Conservation (phyloP, 2,888 invertebrate species). For the Agrypnus murinus region DNA sequence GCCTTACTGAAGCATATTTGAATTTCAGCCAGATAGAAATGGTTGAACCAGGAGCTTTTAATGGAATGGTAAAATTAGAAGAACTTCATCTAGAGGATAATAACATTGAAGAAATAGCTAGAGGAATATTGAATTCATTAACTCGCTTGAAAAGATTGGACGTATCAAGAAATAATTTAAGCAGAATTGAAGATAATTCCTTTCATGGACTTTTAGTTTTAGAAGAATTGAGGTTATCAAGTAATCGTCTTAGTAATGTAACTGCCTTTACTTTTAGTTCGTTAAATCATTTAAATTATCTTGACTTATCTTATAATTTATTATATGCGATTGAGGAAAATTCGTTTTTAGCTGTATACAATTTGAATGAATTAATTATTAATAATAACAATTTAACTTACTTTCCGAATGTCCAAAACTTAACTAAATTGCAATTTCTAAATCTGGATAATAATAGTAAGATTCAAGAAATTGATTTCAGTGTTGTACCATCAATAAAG, state of each 20-base stretch:
- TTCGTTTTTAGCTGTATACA: neutral
- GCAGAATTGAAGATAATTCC: neutral
- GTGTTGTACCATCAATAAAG: neutral
- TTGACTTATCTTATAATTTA: conserved; percentile 20
- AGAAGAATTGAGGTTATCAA: neutral
- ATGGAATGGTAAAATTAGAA: conserved; percentile 17
- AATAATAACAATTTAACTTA: neutral
- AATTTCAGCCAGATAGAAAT: neutral
- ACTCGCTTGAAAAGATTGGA: neutral
- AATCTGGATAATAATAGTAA: neutral
- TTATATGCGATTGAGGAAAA: neutral
- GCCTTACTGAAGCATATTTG: conserved; percentile 13
- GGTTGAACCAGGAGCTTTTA: conserved; percentile 33
- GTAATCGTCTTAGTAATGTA: neutral
- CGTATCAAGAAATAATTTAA: conserved; percentile 1
- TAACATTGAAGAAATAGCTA: neutral
- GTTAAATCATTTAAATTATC: neutral
- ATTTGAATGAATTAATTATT: neutral
- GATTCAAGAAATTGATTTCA: conserved; percentile 16
- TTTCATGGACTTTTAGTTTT: conserved; percentile 12
- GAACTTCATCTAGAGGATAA: conserved; percentile 5
- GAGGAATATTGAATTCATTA: conserved; percentile 17
- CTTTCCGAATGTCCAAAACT: neutral
- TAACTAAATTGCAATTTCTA: neutral
- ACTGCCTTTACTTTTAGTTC: neutral